Evolutionary conservation across 2,888 invertebrate genomes (phyloP).

Genomic region (Chrysolina haemoptera): DNA sequence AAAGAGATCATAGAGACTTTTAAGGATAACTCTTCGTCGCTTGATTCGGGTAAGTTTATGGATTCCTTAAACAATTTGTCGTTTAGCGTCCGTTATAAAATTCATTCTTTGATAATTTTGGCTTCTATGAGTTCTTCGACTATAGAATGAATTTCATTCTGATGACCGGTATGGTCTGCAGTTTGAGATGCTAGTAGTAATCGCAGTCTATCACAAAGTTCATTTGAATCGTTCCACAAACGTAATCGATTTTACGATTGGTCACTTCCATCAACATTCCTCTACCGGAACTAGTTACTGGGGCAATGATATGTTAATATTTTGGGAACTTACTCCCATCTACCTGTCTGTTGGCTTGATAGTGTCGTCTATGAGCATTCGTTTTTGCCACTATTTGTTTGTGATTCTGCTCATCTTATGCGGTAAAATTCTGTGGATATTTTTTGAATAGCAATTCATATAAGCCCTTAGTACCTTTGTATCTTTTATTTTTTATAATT

Average conservation of each 20-base stretch:
- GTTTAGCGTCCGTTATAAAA: no score
- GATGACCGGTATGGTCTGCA: neutral
- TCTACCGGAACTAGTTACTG: neutral
- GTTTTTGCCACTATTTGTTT: slow-evolving; percentile 1
- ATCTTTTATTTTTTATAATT: slow-evolving; percentile 25
- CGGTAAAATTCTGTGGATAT: neutral
- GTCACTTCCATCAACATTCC: neutral
- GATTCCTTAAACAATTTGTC: no score
- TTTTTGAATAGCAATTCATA: neutral
- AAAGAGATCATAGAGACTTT: no score
- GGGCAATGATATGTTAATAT: slow-evolving; percentile 7
- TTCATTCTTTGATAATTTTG: neutral
- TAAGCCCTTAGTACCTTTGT: slow-evolving; percentile 1
- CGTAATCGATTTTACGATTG: neutral
- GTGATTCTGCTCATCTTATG: neutral
- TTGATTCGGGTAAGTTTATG: no score
- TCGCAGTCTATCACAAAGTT: neutral
- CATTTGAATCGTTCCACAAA: neutral
- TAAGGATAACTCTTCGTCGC: no score
- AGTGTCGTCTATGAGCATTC: slow-evolving; percentile 26
- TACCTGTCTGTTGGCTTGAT: slow-evolving; percentile 15
- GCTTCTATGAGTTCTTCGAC: neutral
- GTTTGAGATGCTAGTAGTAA: neutral
- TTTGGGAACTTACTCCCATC: slow-evolving; percentile 19
- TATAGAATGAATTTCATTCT: neutral